Base-by-base conservation (phyloP, 1,140 invertebrate genomes). In the Drosophila ohnishii region DNA sequence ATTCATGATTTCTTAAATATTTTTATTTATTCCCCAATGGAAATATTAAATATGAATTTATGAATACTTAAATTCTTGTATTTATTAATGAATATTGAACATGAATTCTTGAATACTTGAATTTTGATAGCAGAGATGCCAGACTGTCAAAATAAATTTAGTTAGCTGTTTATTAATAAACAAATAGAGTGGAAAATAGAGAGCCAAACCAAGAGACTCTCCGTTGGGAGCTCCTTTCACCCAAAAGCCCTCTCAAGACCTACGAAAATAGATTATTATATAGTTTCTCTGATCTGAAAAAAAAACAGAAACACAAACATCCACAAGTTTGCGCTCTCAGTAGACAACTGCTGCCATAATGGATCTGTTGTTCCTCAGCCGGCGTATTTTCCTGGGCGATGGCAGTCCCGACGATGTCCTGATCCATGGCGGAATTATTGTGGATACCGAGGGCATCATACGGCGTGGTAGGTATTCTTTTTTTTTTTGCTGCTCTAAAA, bases 301-400 rank as follows among this genome's bases (percentile, higher is more conserved):
- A 5, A 28, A 28, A 5, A 19, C n/a, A 28, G n/a, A 6, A 48
- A 45, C 5, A 22, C 6, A 22, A 22, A 16, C n/a, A 32, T 7
- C 4, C 7, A 19, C 5, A 34, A 19, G 9, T 19, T n/a, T 44
- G n/a, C 22, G 28, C 53, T 25, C 34, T 55, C 73, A 75, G 72
- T 75, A 58, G 50, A 25, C 42, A 19, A 30, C 34, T 35, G 45
- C 55, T 69, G 14, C 56, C 30, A 50, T 25, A 61, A 92, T 91
- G 90, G 88, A 92, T 75, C 78, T 90, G 57, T 80, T 91, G 45
- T 92, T 91, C 39, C 70, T 92, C 32, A 91, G 91, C 75, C 81
- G 82, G 50, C 79, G 87, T 10, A 91, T 92, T 67, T 92, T 78
- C 34, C 39, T 91, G 44, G 90, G 89, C 70, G 73, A 74, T 53